Evolutionary conservation across 2,797 vertebrate genomes (phyloP), one percentile per base, ranked within the genome.

Genomic region (Argya squamiceps): DNA sequence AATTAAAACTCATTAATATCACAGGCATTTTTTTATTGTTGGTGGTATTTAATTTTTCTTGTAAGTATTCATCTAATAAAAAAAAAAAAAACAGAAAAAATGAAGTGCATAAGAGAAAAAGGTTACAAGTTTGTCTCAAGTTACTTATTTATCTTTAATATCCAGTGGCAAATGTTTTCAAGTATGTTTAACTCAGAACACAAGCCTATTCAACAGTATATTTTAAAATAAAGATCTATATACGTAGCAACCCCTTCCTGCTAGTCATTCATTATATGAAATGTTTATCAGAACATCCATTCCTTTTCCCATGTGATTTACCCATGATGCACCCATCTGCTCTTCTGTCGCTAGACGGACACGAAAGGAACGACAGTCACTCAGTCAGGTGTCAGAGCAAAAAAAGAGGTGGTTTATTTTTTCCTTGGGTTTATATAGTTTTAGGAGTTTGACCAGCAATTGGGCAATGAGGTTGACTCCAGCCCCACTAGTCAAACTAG

Each of bases 251-350:
- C 84, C 18, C 36, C 77, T 77, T 88, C 32, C 24, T 83, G 56
- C n/a, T 96, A 93, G 84, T n/a, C 84, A 93, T 95, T 91, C 44
- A 58, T 71, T 46, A 34, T 36, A 77, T 39, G 44, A 95, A 97
- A 94, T 79, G 74, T 96, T 96, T 90, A 89, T 94, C 50, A 88
- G 52, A 69, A 89, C 60, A 27, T 70, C 47, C 17, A 53, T 78
- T 91, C 41, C 52, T 95, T 83, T 79, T 65, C 47, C 43, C 50
- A 59, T 81, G 47, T 76, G n/a, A 91, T 69, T 89, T 93, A 79
- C 39, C 36, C 58, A 53, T 43, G 52, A 85, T 53, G 83, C 62
- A 92, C 47, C 76, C 92, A 77, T 4, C 4, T 29, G 5, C 5
- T 43, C 19, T 58, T 92, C 74, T 88, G 37, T 37, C 37, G 37